Evolutionary conservation across 2,797 vertebrate species (phyloP), one percentile per base, ranked within the genome.

Genomic region (Limosa lapponica): DNA sequence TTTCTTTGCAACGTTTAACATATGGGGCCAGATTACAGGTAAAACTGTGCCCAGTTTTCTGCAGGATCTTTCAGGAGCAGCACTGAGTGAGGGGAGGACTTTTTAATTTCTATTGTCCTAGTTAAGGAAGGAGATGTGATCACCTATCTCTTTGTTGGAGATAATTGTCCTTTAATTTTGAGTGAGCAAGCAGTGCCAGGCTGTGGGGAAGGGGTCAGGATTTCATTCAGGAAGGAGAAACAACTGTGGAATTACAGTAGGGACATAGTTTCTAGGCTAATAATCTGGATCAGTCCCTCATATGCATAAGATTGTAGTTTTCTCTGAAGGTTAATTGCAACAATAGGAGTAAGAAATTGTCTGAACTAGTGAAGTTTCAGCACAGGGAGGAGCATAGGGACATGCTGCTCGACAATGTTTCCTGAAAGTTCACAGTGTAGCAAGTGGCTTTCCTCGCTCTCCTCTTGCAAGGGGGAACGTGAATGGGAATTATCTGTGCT

Each of bases 121-220:
- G 10, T 85, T 94, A 90, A 87, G 55, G 65, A 89, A 90, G 71
- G 55, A 89, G 73, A 41, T 59, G 37, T 54, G 37, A 70, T 86
- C 46, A 51, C 34, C 30, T 87, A 27, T 91, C 15, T 82, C 57
- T 59, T 61, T 81, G 41, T 41, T 58, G 52, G 64, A 95, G 22
- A 61, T 74, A 70, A 64, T 77, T 84, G 10, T 51, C 74, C 62
- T 96, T 94, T 91, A 90, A 83, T 91, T 94, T 79, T 73, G 61
- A 73, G 64, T 17, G 43, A 92, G 48, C 16, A 71, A 78, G 34
- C 32, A 78, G 52, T 71, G 74, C 41, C 17, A 85, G 67, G 28
- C 44, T 85, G 44, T 87, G 64, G 49, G 22, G 28, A 54, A 8
- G 39, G 20, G 24, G 27, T 78, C 36, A 61, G 58, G 43, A 71